Base-by-base conservation (phyloP, 2,888 invertebrate genomes). In the Polymixis flavicincta region DNA sequence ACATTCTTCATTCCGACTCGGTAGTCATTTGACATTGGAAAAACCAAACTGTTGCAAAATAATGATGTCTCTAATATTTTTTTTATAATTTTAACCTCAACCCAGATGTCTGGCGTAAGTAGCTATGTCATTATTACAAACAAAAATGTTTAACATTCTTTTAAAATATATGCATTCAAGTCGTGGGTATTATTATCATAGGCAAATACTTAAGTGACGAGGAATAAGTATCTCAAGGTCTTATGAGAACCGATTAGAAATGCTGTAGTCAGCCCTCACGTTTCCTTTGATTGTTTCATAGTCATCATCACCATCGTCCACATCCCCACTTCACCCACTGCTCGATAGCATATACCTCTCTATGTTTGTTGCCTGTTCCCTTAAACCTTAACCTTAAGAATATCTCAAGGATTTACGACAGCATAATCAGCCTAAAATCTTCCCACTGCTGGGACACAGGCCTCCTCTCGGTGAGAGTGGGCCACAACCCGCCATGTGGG, bases 21-120 rank as follows among this genome's bases (percentile, higher is more conserved):
- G n/a, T 42, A 13, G 2, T 74, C 2, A n/a, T n/a, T 60, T 25
- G 37, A 59, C 22, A 52, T 71, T 64, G 25, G 25, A 79, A 61
- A 74, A 50, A 1, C 17, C 28, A 25, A 54, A 13, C 11, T 28
- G 28, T 75, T 81, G 45, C 50, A 37, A 75, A 67, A 75, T 54
- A 14, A 28, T 54, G 8, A 45, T 37, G 37, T 63, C 5, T n/a
- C 19, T 25, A 67, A 17, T 48, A 74, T 57, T 32, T 52, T 28
- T 65, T 48, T 54, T 55, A 82, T 82, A 60, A 45, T 78, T 54
- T 66, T 57, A 70, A 70, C 82, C 79, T 79, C 77, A 76, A 70
- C 79, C 77, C 28, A 79, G 28, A 70, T 79, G 19, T 76, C n/a
- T 82, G 50, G 61, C 54, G 45, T 79, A 68, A 69, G 7, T 82